Evolutionary conservation across 2,113 vertebrate species (phyloP), one percentile per base, ranked within the genome.

Genomic region (Oceanodroma tethys): DNA sequence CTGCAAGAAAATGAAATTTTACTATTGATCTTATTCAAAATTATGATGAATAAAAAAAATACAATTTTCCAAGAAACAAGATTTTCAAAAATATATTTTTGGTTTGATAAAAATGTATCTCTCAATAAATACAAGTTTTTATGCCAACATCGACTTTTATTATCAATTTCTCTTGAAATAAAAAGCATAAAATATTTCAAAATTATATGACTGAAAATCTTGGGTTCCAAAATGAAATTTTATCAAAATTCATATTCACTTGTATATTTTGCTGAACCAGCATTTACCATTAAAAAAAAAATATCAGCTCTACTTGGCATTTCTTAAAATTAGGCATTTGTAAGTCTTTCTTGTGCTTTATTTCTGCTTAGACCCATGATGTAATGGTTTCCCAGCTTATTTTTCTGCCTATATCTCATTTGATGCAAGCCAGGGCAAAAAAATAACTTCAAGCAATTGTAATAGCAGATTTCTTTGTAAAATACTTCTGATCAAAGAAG

Each of bases 111-210:
- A 70, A 21, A 4, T 48, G 36, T 38, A 9, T 71, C 16, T 94
- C 68, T 94, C 68, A 96, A 95, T 97, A 96, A 96, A 96, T 94
- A 50, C 10, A 65, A 66, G 1, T 70, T 94, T 95, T 86, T 50
- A 38, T 59, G 81, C 50, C 83, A 74, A 74, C 6, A 8, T 5
- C 20, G 81, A 93, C 2, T 66, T 84, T 88, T 42, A 89, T 67
- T 30, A 63, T 78, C 72, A 13, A 53, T 93, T 83, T 27, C 5
- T 86, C 65, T 66, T 26, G 13, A 90, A 78, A 88, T 29, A 65
- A 85, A 87, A 42, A 13, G 8, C 5, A n/a, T 5, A n/a, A 67
- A 60, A 40, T n/a, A 21, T 45, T 38, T 43, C 42, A 43, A 50
- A 92, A 60, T 29, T 5, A 48, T 16, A 29, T 0, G 5, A 36